These are phyloP conservation scores for Pogoniulus pusillus DNA, from an alignment of 2,797 vertebrate genomes.

Conservation along the genomic window DNA sequence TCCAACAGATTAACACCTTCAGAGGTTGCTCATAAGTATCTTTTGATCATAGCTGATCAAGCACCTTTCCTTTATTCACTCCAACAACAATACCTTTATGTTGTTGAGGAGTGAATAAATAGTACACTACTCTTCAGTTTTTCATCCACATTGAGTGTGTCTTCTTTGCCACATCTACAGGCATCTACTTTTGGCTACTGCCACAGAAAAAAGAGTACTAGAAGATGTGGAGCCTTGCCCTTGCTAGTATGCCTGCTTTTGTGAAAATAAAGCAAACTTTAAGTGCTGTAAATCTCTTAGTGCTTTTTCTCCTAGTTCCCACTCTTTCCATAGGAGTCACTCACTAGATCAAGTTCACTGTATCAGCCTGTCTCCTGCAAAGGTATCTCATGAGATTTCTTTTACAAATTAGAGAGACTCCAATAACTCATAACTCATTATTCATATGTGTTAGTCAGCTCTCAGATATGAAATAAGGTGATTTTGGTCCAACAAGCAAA, in stretches of 20 bases:
- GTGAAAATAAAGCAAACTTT: neutral
- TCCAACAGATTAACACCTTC: too few relatives aligned
- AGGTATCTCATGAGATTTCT: neutral
- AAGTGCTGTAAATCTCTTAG: neutral
- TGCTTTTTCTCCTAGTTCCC: neutral
- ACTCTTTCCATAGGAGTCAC: neutral
- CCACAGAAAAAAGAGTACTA: neutral
- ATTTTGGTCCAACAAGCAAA: neutral
- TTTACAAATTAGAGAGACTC: neutral
- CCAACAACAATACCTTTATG: too few relatives aligned
- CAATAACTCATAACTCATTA: neutral
- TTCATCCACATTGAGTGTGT: neutral
- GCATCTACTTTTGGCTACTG: neutral
- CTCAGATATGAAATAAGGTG: neutral
- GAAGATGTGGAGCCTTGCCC: neutral
- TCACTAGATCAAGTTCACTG: neutral
- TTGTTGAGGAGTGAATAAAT: neutral
- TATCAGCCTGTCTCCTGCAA: neutral
- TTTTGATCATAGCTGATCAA: neutral
- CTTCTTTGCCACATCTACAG: neutral
- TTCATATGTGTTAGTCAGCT: neutral
- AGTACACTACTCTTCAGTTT: neutral
- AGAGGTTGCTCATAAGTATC: neutral
- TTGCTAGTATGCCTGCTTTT: neutral
- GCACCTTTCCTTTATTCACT: neutral